A percentile compares a stretch with the other conserved stretches of the same genome.
Conservation (phyloP, 2,113 vertebrate species). For the Pithys albifrons region DNA sequence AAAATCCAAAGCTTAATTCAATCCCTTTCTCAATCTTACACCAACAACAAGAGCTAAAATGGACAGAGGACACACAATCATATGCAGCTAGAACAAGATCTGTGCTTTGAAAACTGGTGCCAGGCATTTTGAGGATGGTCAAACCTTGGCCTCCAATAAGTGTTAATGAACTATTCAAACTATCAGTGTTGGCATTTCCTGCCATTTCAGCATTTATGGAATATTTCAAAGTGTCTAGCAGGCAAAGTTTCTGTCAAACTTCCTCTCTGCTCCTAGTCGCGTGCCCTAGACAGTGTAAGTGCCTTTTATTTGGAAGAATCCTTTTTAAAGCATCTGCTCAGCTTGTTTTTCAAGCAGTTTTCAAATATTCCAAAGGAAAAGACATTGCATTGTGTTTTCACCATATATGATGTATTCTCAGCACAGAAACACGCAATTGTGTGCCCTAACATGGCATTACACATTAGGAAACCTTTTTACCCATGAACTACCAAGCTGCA, state of each 20-base stretch:
- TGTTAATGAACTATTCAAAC: not conserved
- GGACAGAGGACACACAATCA: not conserved
- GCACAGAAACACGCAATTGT: not conserved
- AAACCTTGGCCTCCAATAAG: not conserved
- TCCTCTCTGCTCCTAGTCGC: not conserved
- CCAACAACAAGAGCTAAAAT: not conserved
- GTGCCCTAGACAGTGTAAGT: not conserved
- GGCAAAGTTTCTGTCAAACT: slow-evolving; percentile 32
- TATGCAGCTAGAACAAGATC: not conserved
- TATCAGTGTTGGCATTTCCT: slow-evolving; percentile 2
- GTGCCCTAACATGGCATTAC: not conserved
- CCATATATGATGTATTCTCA: not conserved
- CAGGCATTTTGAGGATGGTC: not conserved
- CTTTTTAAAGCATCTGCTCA: not conserved
- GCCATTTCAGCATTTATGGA: slow-evolving; percentile 48
- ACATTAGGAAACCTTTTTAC: not conserved
- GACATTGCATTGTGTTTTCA: not conserved
- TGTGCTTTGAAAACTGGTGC: not conserved
- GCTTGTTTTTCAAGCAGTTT: not conserved
- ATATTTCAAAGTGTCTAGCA: slow-evolving; percentile 43
- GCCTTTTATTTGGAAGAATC: not conserved
- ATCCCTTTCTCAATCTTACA: not conserved
- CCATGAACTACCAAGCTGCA: not conserved
- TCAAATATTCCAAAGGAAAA: not conserved
- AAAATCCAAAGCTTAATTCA: not conserved